Base-by-base conservation (phyloP, 2,113 vertebrate genomes). In the Panthera tigris region DNA sequence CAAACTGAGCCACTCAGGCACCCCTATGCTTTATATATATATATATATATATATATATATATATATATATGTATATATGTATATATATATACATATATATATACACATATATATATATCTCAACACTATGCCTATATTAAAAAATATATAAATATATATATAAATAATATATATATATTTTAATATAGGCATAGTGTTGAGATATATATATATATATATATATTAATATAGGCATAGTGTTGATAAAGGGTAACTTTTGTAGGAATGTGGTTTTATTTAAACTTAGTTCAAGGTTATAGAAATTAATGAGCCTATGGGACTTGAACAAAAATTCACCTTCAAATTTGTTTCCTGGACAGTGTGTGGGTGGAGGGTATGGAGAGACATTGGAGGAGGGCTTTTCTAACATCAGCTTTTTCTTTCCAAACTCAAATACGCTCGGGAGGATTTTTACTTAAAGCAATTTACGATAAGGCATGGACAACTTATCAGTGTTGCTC, bases 211-310 rank as follows among this genome's bases (percentile, higher is more conserved):
- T 45, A 45, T 45, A 45, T 45, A 45, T 45, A 45, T 41, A 1
- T 41, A 45, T 45, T 45, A 45, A 45, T 45, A 45, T 45, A 45
- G 45, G 7, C 45, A 18, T 36, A 68, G n/a, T 27, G 5, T 84
- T 89, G 21, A 89, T 52, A 50, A 93, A 85, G 5, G 61, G 41
- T 13, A 83, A 45, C 69, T 85, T 86, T 74, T 91, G 50, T 83
- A 86, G 66, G 33, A 96, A 86, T 74, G 5, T 73, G 5, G 3
- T 91, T 97, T 81, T 90, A 93, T 65, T 95, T 92, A 69, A 96
- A 93, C 2, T 16, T 74, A 19, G 13, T 69, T 41, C 23, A 82
- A 74, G 27, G 66, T 84, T 73, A 81, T 13, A 86, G 65, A 82
- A 91, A 84, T 91, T 71, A 73, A 73, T 81, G 29, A 90, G n/a